Evolutionary conservation across 2,888 invertebrate species (phyloP), one percentile per base, ranked within the genome.

Genomic region (Endomychus coccineus): DNA sequence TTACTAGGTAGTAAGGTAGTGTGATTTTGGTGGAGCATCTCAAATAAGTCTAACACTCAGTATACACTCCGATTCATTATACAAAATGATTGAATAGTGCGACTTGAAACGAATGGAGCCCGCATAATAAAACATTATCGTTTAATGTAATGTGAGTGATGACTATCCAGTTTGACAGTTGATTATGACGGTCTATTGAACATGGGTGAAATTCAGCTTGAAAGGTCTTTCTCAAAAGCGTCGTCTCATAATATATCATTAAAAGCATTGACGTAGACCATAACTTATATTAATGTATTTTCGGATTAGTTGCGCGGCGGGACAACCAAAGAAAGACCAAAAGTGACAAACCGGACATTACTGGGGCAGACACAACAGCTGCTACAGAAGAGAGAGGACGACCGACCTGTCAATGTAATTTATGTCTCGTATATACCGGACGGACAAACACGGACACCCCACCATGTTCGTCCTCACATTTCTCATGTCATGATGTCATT

Each of bases 281-380:
- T 62, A 61, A 62, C 64, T 63, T 62, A 65, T 60, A 58, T 58
- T 55, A 58, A 62, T 64, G 61, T 61, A 63, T 62, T 62, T 60
- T 58, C 54, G 56, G 59, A 64, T 64, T 62, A 59, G 62, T 56
- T 52, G 49, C 55, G 55, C 58, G 50, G 53, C 52, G 45, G 55
- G 55, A 48, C 34, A 37, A 35, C 47, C 43, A 47, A 44, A 43
- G 51, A 55, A 54, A 55, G 49, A 50, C 53, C 39, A 37, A 46
- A 34, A 57, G 56, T 55, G 59, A 56, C 59, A 59, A 55, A 55
- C 58, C 58, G 59, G 59, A 61, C 59, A 59, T 56, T 56, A 51
- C 48, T 49, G 52, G 49, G 48, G 45, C 45, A 43, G 27, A 34
- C 30, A 37, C 36, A 42, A 40, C 53, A 52, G 51, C 54, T 52